Evolutionary conservation across 2,888 invertebrate species (phyloP).

Genomic region (Shargacucullia verbasci): DNA sequence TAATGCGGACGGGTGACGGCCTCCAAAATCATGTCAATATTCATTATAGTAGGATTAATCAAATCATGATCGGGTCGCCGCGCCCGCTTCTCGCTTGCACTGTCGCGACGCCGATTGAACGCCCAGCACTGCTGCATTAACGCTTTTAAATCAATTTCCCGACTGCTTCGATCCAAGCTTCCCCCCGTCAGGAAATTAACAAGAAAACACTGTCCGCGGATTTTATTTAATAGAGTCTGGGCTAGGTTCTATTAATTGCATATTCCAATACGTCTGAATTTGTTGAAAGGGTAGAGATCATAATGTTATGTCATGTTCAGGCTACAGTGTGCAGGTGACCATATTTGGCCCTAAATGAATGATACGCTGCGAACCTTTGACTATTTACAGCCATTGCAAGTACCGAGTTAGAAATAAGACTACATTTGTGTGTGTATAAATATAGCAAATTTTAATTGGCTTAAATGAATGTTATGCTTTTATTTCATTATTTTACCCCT

Average conservation of each 20-base stretch:
- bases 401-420: no score
- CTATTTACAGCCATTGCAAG: no score
- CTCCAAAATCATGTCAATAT: conserved; percentile 25
- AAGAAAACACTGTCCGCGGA: conserved; percentile 16
- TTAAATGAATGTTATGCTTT: no score
- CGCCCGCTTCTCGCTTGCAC: conserved; percentile 31
- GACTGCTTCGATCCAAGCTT: conserved; percentile 28
- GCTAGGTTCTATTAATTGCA: no score
- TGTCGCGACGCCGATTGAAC: conserved; percentile 10
- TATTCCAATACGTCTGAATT: conserved; percentile 1
- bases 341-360: no score
- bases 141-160: conserved; percentile 68
- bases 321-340: no score
- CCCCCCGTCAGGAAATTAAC: conserved; percentile 47
- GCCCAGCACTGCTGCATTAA: conserved; percentile 53
- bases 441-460: no score
- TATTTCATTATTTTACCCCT: no score
- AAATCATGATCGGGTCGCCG: conserved; percentile 41
- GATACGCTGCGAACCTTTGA: no score
- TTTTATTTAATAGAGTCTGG: conserved; percentile 17
- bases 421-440: no score
- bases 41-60: conserved; percentile 33
- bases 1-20: conserved; percentile 20
- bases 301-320: background rate
- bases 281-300: background rate